phyloP scores from a whole-genome alignment of 2,113 vertebrate species.

The Sinocyclocheilus anshuiensis region DNA sequence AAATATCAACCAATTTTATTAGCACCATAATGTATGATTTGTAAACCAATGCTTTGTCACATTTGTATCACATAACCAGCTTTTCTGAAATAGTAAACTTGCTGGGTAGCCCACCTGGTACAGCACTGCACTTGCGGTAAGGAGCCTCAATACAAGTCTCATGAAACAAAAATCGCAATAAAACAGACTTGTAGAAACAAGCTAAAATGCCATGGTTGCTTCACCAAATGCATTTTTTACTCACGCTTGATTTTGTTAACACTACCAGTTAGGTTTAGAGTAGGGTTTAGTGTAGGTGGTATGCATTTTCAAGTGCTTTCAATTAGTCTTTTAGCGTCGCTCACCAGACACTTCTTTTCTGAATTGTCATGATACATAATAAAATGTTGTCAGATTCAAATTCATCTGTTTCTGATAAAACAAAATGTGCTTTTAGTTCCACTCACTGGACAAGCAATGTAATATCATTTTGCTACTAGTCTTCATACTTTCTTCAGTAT shows the following conservation, averaged over 20 bases:
- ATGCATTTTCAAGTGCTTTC: neutral
- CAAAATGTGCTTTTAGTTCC: neutral
- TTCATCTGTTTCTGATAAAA: neutral
- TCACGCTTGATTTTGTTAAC: neutral
- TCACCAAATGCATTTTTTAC: neutral
- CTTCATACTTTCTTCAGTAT: neutral
- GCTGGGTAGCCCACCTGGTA: neutral
- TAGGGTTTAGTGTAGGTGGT: neutral
- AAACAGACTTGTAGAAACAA: neutral
- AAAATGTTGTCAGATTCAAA: neutral
- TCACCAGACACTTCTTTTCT: neutral
- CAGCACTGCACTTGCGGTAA: neutral
- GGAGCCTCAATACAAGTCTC: neutral
- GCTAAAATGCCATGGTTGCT: neutral
- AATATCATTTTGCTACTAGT: neutral
- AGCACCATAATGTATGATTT: neutral
- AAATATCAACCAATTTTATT: neutral
- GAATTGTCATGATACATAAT: neutral
- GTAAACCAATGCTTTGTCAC: neutral
- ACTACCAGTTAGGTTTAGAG: neutral
- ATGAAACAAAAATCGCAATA: neutral
- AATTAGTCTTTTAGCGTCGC: neutral
- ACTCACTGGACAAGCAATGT: neutral
- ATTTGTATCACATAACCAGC: neutral
- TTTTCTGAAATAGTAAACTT: neutral